Evolutionary conservation across 35 echinoderm and acorn worm species (phyloP).

Genomic region (Ophioderma brevispina): DNA sequence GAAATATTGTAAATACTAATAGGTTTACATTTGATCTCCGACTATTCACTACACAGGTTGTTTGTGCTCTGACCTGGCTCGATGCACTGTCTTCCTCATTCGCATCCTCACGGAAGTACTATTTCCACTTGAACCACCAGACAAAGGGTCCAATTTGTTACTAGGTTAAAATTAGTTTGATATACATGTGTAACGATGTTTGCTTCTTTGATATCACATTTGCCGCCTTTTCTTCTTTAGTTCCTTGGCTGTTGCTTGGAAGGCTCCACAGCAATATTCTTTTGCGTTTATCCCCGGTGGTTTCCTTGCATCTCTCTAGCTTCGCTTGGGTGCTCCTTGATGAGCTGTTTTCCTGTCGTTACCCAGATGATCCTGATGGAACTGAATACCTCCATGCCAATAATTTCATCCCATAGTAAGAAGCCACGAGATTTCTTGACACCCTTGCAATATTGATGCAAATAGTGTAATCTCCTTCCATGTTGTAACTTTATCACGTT

Average conservation of each 20-base stretch:
- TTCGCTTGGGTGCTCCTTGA: slow-evolving; percentile 91
- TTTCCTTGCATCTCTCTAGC: slow-evolving; percentile 81
- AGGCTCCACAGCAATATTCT: slow-evolving; percentile 83
- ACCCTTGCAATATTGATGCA: no score
- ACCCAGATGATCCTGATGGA: slow-evolving; percentile 87
- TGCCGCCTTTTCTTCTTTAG: background rate
- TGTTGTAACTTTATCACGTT: no score
- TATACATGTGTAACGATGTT: background rate
- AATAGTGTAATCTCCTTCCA: no score
- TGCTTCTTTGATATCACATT: background rate
- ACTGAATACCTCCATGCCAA: slow-evolving; percentile 91
- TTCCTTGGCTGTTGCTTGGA: slow-evolving; percentile 89
- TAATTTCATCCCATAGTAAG: slow-evolving; percentile 91
- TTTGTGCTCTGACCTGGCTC: no score
- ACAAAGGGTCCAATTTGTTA: no score
- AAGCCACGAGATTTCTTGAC: no score
- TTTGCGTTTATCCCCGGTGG: slow-evolving; percentile 97
- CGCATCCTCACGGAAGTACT: background rate
- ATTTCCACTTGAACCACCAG: no score
- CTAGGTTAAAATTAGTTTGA: no score
- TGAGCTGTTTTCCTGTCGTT: slow-evolving; percentile 89
- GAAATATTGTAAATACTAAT: no score
- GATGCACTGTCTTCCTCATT: no score
- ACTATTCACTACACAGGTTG: no score
- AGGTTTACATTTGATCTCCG: no score